Percentiles rank a stretch among this genome's conserved stretches.
These are phyloP conservation scores for Pteropus rufus DNA, from an alignment of 2,797 vertebrate species.

Conservation along the genomic window DNA sequence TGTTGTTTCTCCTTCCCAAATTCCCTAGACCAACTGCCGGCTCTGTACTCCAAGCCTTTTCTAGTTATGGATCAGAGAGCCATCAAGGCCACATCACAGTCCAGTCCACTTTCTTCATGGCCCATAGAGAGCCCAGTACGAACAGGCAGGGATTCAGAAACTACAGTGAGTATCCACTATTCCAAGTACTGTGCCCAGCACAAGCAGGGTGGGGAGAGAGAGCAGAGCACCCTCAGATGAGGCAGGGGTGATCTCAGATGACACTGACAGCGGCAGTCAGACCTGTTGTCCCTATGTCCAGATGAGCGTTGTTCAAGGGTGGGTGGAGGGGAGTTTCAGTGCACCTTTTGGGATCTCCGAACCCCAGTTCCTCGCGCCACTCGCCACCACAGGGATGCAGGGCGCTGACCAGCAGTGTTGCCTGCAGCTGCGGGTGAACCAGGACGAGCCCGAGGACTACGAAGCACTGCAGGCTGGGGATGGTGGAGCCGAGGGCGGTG, in stretches of 20 bases:
- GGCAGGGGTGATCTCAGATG: not conserved
- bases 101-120: too few species aligned
- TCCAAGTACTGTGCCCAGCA: not conserved
- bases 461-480: conserved; percentile 86
- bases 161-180: too few species aligned
- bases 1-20: not conserved
- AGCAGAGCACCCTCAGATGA: rapidly evolving
- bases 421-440: conserved; percentile 92
- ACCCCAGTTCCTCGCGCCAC: not conserved
- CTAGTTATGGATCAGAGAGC: not conserved
- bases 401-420: rapidly evolving
- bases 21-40: not conserved
- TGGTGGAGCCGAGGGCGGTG: conserved; percentile 78
- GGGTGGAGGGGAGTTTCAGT: not conserved
- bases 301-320: not conserved
- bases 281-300: not conserved
- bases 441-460: conserved; percentile 94
- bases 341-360: rapidly evolving
- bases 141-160: not conserved
- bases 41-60: not conserved
- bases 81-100: not conserved
- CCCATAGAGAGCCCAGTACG: not conserved
- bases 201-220: not conserved
- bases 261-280: not conserved
- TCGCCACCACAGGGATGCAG: too few species aligned